phyloP scores from a whole-genome alignment of 2,113 vertebrate genomes.

The Vulpes lagopus region DNA sequence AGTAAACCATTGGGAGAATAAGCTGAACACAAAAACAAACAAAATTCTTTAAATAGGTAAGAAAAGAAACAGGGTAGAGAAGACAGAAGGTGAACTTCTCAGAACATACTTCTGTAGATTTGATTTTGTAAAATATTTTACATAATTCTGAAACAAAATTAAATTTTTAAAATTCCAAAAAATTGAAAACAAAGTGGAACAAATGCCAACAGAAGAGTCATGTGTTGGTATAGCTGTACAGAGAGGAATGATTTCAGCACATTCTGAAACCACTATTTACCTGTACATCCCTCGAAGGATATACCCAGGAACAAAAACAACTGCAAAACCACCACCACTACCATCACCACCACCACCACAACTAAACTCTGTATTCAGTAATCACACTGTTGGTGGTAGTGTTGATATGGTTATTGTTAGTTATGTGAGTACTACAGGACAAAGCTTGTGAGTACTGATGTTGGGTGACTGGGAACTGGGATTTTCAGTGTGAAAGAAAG shows the following conservation, averaged over 20 bases:
- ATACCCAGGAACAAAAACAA: background rate
- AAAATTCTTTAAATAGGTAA: background rate
- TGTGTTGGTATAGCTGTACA: background rate
- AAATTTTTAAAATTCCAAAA: background rate
- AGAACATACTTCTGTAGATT: background rate
- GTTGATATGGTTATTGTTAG: background rate
- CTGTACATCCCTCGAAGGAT: no score
- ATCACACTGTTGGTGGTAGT: background rate
- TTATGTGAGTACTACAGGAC: background rate
- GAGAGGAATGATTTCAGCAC: background rate
- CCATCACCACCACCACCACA: background rate
- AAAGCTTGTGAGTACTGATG: background rate
- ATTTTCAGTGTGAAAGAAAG: background rate
- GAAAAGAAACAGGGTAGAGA: background rate
- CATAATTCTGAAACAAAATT: background rate
- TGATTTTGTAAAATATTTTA: constrained; percentile 10
- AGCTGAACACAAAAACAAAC: background rate
- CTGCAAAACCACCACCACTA: background rate
- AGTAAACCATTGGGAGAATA: background rate
- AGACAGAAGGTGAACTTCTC: background rate
- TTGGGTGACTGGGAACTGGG: background rate
- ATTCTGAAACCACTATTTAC: background rate
- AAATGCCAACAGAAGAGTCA: background rate
- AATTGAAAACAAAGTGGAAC: background rate
- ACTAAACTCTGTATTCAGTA: background rate